Percentiles rank a stretch among this genome's conserved stretches.
Evolutionary conservation across 2,113 vertebrate genomes (phyloP).

Genomic region (Axis porcinus): DNA sequence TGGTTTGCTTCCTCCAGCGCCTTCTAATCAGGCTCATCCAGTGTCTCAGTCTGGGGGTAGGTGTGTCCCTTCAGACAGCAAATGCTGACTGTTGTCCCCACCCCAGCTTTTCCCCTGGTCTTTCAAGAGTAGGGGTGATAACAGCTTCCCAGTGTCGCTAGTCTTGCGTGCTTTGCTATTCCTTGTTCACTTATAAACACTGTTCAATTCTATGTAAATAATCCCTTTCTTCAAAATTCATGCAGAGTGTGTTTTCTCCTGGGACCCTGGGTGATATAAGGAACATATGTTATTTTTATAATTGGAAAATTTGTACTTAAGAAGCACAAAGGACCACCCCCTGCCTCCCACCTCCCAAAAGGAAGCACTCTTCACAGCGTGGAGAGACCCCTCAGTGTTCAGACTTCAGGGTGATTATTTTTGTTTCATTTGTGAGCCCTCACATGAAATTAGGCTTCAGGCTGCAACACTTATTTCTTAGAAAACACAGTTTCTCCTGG

Average conservation of each 20-base stretch:
- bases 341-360: slow-evolving; percentile 22
- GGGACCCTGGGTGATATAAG: slow-evolving; percentile 4
- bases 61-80: neutral
- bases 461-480: slow-evolving; percentile 71
- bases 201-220: neutral
- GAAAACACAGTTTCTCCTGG: slow-evolving; percentile 62
- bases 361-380: slow-evolving; percentile 23
- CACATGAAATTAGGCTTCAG: slow-evolving; percentile 67
- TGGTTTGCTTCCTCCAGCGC: too few species aligned
- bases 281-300: slow-evolving; percentile 19
- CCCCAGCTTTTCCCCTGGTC: neutral
- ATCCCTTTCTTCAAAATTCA: slow-evolving; percentile 2
- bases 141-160: neutral
- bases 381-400: slow-evolving; percentile 39
- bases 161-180: neutral
- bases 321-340: slow-evolving; percentile 29
- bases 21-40: neutral
- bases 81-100: neutral
- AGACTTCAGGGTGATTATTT: slow-evolving; percentile 64
- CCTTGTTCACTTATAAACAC: neutral
- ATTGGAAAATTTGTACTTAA: slow-evolving; percentile 38
- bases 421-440: slow-evolving; percentile 68
- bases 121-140: neutral
- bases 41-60: neutral
- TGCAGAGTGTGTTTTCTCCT: neutral